A percentile compares a stretch with the other conserved stretches of the same genome.
Evolutionary conservation across 2,888 invertebrate genomes (phyloP).

Genomic region (Polydrusus pterygomalis): DNA sequence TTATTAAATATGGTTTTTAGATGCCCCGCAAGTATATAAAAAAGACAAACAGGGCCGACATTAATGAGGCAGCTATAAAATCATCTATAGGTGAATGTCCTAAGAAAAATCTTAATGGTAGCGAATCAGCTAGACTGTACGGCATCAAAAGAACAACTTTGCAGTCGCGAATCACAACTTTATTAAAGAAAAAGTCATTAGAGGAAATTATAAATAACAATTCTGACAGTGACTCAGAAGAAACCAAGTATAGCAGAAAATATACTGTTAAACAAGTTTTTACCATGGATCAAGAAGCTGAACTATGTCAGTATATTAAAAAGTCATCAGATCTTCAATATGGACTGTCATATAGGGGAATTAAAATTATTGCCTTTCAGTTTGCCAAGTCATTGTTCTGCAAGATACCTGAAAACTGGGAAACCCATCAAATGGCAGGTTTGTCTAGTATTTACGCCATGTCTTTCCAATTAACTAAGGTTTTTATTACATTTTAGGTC

Average conservation of each 20-base stretch:
- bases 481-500: too few species aligned
- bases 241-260: neutral
- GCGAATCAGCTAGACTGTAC: slow-evolving; percentile 3
- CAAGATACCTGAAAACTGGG: slow-evolving; percentile 48
- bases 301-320: slow-evolving; percentile 36
- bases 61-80: slow-evolving; percentile 31
- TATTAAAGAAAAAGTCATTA: slow-evolving; percentile 30
- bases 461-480: too few species aligned
- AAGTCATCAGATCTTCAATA: slow-evolving; percentile 44
- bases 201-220: neutral
- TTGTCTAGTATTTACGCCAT: neutral
- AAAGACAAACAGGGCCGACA: slow-evolving; percentile 34
- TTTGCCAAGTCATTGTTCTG: slow-evolving; percentile 45
- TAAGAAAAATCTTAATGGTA: slow-evolving; percentile 20
- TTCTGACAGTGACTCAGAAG: neutral
- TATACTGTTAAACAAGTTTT: slow-evolving; percentile 37
- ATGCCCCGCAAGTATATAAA: slow-evolving; percentile 34
- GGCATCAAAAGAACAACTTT: slow-evolving; percentile 32
- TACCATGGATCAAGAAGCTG: slow-evolving; percentile 30
- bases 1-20: neutral
- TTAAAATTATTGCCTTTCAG: slow-evolving; percentile 46
- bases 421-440: slow-evolving; percentile 47
- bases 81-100: slow-evolving; percentile 23
- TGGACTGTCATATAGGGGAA: slow-evolving; percentile 44
- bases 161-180: slow-evolving; percentile 29